Evolutionary conservation across 2,888 invertebrate genomes (phyloP).

Genomic region (Gymnoscelis rufifasciata): DNA sequence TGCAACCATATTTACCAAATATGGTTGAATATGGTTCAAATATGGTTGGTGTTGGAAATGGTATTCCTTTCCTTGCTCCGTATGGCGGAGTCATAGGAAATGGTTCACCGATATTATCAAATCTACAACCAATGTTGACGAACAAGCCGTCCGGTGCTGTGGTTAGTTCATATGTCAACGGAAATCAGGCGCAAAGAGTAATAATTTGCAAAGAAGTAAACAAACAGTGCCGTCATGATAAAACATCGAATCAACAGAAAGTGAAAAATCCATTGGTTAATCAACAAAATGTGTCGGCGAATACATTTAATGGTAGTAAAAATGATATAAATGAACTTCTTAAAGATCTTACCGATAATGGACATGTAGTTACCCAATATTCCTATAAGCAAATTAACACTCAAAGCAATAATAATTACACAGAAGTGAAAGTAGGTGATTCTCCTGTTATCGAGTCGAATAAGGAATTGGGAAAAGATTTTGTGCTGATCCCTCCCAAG

Average conservation of each 20-base stretch:
- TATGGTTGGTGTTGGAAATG: no score
- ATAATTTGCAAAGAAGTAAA: slow-evolving; percentile 4
- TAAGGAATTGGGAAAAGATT: slow-evolving; percentile 20
- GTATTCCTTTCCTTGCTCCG: no score
- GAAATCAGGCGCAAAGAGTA: background rate
- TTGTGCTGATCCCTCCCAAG: slow-evolving; percentile 31
- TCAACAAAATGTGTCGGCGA: background rate
- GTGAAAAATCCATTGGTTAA: background rate
- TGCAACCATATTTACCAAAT: background rate
- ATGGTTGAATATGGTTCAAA: no score
- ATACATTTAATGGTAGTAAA: background rate
- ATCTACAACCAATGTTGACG: no score
- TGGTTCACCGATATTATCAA: background rate
- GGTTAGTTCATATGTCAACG: slow-evolving; percentile 3
- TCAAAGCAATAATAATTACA: slow-evolving; percentile 25
- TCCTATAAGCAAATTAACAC: slow-evolving; percentile 29
- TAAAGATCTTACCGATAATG: slow-evolving; percentile 13
- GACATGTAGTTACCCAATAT: slow-evolving; percentile 24
- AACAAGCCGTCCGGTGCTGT: slow-evolving; percentile 6
- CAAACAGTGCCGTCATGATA: slow-evolving; percentile 4
- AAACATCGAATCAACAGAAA: background rate
- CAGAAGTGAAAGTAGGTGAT: slow-evolving; percentile 26
- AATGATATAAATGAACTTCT: slow-evolving; percentile 10
- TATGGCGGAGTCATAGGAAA: background rate
- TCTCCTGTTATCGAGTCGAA: background rate